phyloP scores from a whole-genome alignment of 2,888 invertebrate species.

The Stegana nigrithorax region DNA sequence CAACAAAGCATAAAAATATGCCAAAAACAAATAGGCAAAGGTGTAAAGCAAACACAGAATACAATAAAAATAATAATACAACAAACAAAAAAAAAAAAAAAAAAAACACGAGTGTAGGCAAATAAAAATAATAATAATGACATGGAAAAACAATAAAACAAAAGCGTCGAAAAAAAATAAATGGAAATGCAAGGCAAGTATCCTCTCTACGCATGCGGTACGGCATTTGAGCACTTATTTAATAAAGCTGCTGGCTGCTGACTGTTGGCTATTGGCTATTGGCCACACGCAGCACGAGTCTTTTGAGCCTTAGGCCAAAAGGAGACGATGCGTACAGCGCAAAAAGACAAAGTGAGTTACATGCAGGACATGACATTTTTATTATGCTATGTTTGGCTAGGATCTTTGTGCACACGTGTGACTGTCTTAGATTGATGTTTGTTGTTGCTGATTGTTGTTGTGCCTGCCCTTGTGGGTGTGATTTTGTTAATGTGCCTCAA shows the following conservation, averaged over 20 bases:
- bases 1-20: conserved; percentile 45
- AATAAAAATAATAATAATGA: conserved; percentile 52
- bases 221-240: no score
- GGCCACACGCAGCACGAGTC: no score
- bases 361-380: conserved; percentile 14
- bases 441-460: not conserved
- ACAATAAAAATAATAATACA: no score
- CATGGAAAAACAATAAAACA: conserved; percentile 55
- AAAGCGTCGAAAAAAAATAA: conserved; percentile 30
- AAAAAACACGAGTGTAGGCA: conserved; percentile 11
- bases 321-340: no score
- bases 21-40: conserved; percentile 2
- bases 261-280: no score
- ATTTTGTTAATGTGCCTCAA: conserved; percentile 1
- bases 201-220: no score
- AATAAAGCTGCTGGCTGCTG: no score
- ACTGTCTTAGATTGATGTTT: not conserved
- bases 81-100: not conserved
- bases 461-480: conserved; percentile 1
- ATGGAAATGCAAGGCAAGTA: no score
- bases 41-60: not conserved
- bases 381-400: conserved; percentile 9
- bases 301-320: no score
- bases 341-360: not conserved
- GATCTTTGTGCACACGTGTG: not conserved